These are phyloP conservation scores for Drosophila histrio DNA, from an alignment of 2,888 invertebrate genomes.

Conservation along the genomic window DNA sequence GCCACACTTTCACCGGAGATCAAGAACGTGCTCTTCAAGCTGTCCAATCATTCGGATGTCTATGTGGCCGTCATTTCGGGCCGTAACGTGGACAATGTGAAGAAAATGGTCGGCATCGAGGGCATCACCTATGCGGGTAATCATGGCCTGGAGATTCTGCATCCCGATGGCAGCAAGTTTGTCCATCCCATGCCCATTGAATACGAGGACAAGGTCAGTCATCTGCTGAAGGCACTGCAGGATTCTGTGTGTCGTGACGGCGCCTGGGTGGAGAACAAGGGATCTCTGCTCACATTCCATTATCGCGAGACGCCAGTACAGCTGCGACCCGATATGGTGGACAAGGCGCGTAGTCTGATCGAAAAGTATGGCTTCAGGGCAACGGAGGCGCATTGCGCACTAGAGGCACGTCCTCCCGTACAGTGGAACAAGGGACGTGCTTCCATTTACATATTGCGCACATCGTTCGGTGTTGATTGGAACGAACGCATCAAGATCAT, in stretches of 20 bases:
- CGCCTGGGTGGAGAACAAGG: conserved; percentile 96
- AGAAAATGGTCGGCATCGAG: conserved; percentile 95
- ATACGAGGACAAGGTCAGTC: conserved; percentile 91
- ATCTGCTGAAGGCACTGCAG: conserved; percentile 91
- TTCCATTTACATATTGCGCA: conserved; percentile 94
- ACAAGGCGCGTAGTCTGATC: conserved; percentile 90
- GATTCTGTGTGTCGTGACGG: conserved; percentile 94
- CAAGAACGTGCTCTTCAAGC: conserved; percentile 91
- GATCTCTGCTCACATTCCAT: conserved; percentile 93
- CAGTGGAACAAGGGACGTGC: conserved; percentile 96
- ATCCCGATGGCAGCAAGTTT: conserved; percentile 95
- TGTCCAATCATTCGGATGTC: conserved; percentile 93
- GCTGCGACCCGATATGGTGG: conserved; percentile 88
- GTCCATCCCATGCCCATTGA: conserved; percentile 96
- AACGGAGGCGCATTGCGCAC: conserved; percentile 92
- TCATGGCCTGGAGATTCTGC: conserved; percentile 94
- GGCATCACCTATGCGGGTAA: conserved; percentile 96
- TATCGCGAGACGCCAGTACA: conserved; percentile 92
- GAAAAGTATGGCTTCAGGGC: conserved; percentile 91
- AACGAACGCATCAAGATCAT: conserved; percentile 94
- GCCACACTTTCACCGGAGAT: conserved; percentile 94
- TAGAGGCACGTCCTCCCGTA: conserved; percentile 96
- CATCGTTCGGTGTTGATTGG: conserved; percentile 96
- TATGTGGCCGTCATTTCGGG: conserved; percentile 95
- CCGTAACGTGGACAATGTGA: conserved; percentile 93